These are phyloP conservation scores for Sinosuthora webbiana DNA, from an alignment of 2,113 vertebrate species.

Conservation along the genomic window DNA sequence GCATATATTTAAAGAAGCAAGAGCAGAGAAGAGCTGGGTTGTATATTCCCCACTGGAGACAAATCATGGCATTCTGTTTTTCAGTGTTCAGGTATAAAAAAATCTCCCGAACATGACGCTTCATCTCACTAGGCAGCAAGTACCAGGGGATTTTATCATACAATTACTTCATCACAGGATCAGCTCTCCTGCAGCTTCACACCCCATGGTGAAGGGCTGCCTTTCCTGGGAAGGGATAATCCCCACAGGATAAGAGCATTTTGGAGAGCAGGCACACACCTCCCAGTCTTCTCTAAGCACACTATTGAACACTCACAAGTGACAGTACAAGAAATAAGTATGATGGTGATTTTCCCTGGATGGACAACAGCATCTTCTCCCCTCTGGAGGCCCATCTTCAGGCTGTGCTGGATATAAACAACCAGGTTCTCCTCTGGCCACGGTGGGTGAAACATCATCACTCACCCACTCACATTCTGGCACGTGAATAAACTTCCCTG, in stretches of 20 bases:
- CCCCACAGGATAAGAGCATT: background rate
- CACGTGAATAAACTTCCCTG: constrained; percentile 33
- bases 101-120: background rate
- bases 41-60: background rate
- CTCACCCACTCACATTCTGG: background rate
- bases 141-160: background rate
- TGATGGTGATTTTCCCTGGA: background rate
- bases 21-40: background rate
- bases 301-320: background rate
- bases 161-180: background rate
- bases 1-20: background rate
- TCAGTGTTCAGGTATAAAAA: background rate
- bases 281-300: background rate
- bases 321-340: background rate
- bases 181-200: background rate
- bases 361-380: background rate
- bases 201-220: background rate
- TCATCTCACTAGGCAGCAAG: background rate
- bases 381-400: background rate
- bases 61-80: background rate
- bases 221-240: background rate
- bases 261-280: background rate
- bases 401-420: background rate
- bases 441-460: fast-evolving
- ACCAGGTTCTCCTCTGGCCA: background rate